phyloP scores from a whole-genome alignment of 2,797 vertebrate genomes.

The Betta splendens region DNA sequence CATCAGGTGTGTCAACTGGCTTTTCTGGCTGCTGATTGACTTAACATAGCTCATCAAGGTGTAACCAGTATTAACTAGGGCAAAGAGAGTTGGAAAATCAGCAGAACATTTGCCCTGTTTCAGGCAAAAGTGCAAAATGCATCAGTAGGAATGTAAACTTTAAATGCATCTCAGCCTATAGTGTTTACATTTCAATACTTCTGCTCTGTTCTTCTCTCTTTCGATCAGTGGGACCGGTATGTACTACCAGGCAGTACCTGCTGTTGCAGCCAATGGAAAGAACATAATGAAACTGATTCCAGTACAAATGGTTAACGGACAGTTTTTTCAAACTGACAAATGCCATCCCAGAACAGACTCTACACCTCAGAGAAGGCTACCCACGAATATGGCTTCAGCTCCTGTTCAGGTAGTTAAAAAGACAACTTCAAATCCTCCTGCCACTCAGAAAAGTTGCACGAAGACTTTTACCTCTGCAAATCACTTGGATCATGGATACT shows the following conservation, averaged over 20 bases:
- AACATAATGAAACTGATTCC: constrained; percentile 81
- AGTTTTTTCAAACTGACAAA: constrained; percentile 50
- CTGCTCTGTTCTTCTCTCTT: constrained; percentile 13
- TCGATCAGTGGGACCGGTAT: constrained; percentile 71
- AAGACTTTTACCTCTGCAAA: constrained; percentile 30
- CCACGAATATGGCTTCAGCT: neutral
- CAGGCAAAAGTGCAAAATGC: no score
- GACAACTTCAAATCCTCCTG: constrained; percentile 13
- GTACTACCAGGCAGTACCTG: constrained; percentile 80
- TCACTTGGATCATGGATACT: neutral
- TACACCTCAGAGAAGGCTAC: constrained; percentile 3
- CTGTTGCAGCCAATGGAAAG: constrained; percentile 72
- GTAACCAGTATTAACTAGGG: no score
- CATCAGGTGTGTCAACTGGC: no score
- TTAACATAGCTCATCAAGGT: no score
- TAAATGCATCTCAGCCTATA: no score
- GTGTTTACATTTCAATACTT: no score
- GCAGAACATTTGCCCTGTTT: no score
- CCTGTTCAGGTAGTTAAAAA: constrained; percentile 17
- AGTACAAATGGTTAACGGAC: constrained; percentile 69
- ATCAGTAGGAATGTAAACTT: no score
- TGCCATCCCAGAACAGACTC: constrained; percentile 10
- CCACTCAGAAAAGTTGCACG: constrained; percentile 33
- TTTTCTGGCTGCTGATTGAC: no score
- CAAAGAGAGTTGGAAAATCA: no score